phyloP scores from a whole-genome alignment of 1,140 invertebrate genomes.

The Daktulosphaira vitifoliae region DNA sequence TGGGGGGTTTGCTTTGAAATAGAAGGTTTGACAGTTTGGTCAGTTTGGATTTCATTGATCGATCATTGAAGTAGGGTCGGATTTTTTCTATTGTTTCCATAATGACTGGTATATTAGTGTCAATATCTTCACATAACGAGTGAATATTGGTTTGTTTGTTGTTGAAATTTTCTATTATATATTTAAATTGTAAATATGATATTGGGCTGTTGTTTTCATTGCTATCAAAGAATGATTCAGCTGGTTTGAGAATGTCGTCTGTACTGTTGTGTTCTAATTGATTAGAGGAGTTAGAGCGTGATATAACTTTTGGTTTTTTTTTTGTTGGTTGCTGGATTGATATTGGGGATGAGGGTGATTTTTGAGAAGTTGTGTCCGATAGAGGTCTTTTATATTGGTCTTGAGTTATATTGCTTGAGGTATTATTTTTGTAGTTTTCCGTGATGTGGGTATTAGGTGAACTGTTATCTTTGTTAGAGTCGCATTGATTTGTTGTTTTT shows the following conservation, averaged over 20 bases:
- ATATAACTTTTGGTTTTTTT: slow-evolving; percentile 3
- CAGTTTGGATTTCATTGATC: neutral
- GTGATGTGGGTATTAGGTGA: no score
- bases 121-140: neutral
- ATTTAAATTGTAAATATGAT: neutral
- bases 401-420: no score
- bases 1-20: neutral
- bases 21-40: neutral
- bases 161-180: neutral
- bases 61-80: neutral
- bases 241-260: neutral
- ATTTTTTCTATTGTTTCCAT: neutral
- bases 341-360: neutral
- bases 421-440: no score
- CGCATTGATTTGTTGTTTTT: no score
- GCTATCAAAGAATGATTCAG: neutral
- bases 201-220: neutral
- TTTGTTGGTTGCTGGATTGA: neutral
- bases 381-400: neutral
- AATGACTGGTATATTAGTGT: neutral
- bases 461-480: no score
- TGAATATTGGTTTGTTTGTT: neutral
- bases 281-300: neutral
- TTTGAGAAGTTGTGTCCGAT: neutral
- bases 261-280: neutral